A percentile compares a stretch with the other conserved stretches of the same genome.
Conservation (phyloP, 2,113 vertebrate genomes). For the Zosterops hypoxanthus region DNA sequence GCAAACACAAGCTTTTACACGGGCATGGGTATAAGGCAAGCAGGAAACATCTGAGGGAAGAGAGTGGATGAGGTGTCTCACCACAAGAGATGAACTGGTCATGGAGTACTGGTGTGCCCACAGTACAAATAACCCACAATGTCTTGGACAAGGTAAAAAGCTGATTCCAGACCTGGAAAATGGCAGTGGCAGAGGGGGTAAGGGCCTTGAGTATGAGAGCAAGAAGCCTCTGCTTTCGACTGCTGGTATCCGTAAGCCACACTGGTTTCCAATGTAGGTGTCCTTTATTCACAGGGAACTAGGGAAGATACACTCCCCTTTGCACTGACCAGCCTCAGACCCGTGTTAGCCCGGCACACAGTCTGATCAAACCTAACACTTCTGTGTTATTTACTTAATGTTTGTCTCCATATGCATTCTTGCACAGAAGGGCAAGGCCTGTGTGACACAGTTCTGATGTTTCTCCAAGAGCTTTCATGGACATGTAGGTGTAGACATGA, state of each 20-base stretch:
- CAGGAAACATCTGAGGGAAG: neutral
- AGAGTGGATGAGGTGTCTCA: neutral
- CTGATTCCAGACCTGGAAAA: neutral
- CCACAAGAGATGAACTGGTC: neutral
- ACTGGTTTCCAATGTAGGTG: accelerated
- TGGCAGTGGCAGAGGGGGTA: neutral
- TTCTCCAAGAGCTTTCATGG: neutral
- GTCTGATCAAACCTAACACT: neutral
- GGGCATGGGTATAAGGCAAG: neutral
- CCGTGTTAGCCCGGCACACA: neutral
- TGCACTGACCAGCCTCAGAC: neutral
- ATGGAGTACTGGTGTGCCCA: neutral
- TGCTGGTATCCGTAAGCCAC: neutral
- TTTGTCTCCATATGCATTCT: neutral
- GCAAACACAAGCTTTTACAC: neutral
- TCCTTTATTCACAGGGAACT: neutral
- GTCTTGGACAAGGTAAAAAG: neutral
- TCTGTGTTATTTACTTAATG: neutral
- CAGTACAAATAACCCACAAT: accelerated
- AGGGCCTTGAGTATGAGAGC: neutral
- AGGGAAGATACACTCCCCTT: neutral
- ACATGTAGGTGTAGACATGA: neutral
- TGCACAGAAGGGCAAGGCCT: neutral
- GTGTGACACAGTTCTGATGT: neutral
- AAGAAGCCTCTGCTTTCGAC: neutral